A percentile compares a stretch with the other conserved stretches of the same genome.
These are phyloP conservation scores for Polyommatus iphigenia DNA, from an alignment of 2,888 invertebrate species.

Conservation along the genomic window DNA sequence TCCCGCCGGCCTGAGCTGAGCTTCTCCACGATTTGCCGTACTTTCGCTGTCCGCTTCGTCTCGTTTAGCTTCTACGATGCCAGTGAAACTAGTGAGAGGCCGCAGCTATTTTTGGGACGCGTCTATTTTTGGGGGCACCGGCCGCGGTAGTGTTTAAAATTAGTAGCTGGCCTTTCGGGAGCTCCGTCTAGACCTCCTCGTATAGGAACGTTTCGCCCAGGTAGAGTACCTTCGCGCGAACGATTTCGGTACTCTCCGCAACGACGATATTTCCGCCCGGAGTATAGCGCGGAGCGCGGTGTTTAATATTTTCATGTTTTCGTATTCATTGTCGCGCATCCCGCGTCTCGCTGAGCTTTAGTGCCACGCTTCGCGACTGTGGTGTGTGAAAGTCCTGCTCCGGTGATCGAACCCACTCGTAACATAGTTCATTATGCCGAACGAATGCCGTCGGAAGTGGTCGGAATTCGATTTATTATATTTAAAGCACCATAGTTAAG, in stretches of 20 bases:
- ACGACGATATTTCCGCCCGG: slow-evolving; percentile 33
- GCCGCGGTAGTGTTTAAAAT: slow-evolving; percentile 40
- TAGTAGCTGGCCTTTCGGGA: slow-evolving; percentile 39
- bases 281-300: slow-evolving; percentile 44
- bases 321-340: slow-evolving; percentile 46
- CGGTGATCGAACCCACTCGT: slow-evolving; percentile 16
- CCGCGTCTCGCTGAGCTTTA: slow-evolving; percentile 58
- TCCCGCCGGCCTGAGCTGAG: slow-evolving; percentile 31
- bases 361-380: slow-evolving; percentile 48
- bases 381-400: slow-evolving; percentile 34
- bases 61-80: slow-evolving; percentile 37
- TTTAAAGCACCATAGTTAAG: slow-evolving; percentile 36
- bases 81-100: slow-evolving; percentile 42
- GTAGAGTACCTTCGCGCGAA: slow-evolving; percentile 12
- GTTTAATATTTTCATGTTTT: slow-evolving; percentile 45
- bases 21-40: slow-evolving; percentile 32
- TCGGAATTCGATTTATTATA: slow-evolving; percentile 33
- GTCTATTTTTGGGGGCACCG: slow-evolving; percentile 32
- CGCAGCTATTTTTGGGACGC: slow-evolving; percentile 36
- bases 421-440: neutral
- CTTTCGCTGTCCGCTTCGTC: slow-evolving; percentile 33
- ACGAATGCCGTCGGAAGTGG: slow-evolving; percentile 17
- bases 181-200: slow-evolving; percentile 24
- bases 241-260: slow-evolving; percentile 23
- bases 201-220: slow-evolving; percentile 22